phyloP scores from a whole-genome alignment of 2,113 vertebrate species.

The Heterotis niloticus region DNA sequence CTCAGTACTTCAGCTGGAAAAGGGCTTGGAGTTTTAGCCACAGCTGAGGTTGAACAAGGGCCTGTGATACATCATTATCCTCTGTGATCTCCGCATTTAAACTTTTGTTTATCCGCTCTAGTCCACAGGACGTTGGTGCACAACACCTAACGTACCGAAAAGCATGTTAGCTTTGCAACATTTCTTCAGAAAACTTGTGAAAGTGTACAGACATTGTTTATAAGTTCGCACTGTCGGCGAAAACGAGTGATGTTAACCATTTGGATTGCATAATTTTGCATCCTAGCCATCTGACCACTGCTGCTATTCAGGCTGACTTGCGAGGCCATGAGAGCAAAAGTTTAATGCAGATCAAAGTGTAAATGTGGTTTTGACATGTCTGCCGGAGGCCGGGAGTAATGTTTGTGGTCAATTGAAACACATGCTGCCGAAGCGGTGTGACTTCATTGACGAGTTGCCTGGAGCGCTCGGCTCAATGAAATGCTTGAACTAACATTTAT shows the following conservation, averaged over 20 bases:
- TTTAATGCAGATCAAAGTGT: background rate
- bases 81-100: background rate
- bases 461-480: slow-evolving; percentile 48
- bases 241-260: background rate
- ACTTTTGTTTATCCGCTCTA: background rate
- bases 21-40: slow-evolving; percentile 49
- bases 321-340: background rate
- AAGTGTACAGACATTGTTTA: too few species aligned
- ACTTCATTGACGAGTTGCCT: slow-evolving; percentile 31
- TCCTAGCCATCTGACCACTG: background rate
- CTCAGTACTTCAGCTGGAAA: slow-evolving; percentile 63
- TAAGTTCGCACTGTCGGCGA: too few species aligned
- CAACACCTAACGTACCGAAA: background rate
- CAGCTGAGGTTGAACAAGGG: slow-evolving; percentile 44
- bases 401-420: slow-evolving; percentile 36
- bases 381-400: slow-evolving; percentile 33
- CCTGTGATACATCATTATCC: slow-evolving; percentile 57
- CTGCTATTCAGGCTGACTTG: background rate
- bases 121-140: background rate
- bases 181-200: too few species aligned
- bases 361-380: background rate
- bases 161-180: background rate
- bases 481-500: slow-evolving; percentile 41
- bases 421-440: slow-evolving; percentile 28
- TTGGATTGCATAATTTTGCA: background rate